phyloP scores from a whole-genome alignment of 2,797 vertebrate species.

The Echeneis naucrates region DNA sequence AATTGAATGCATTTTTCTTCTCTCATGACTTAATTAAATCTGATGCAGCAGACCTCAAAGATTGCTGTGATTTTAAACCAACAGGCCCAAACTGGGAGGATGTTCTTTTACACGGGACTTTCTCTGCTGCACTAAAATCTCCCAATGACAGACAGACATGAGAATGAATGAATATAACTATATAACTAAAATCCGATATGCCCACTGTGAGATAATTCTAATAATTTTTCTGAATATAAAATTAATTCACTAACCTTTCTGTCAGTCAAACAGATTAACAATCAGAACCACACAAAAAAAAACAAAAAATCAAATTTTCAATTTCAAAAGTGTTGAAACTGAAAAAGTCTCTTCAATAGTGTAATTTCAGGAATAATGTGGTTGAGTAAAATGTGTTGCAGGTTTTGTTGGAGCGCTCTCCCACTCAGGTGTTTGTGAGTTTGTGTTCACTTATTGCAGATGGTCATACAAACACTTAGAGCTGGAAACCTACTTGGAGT shows the following conservation, averaged over 20 bases:
- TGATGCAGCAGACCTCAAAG: background rate
- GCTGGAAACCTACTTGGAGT: background rate
- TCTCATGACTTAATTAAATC: background rate
- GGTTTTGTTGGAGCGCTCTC: background rate
- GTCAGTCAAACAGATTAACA: too few species aligned
- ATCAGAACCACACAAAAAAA: background rate
- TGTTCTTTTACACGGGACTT: background rate
- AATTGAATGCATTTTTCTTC: constrained; percentile 8
- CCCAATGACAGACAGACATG: background rate
- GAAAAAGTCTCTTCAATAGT: background rate
- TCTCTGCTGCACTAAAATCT: background rate
- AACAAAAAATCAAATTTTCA: background rate
- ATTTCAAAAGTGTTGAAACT: background rate
- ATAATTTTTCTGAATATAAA: background rate
- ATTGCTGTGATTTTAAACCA: too few species aligned
- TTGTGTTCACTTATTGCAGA: background rate
- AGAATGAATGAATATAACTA: background rate
- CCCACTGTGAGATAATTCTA: background rate
- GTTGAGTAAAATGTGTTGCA: background rate
- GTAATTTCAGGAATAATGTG: background rate
- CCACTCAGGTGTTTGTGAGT: background rate
- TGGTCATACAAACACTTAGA: background rate
- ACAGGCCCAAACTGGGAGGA: too few species aligned
- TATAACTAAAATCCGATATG: background rate
- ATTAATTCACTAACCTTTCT: background rate